Conservation (phyloP, 2,113 vertebrate species). For the Corvus cornix region DNA sequence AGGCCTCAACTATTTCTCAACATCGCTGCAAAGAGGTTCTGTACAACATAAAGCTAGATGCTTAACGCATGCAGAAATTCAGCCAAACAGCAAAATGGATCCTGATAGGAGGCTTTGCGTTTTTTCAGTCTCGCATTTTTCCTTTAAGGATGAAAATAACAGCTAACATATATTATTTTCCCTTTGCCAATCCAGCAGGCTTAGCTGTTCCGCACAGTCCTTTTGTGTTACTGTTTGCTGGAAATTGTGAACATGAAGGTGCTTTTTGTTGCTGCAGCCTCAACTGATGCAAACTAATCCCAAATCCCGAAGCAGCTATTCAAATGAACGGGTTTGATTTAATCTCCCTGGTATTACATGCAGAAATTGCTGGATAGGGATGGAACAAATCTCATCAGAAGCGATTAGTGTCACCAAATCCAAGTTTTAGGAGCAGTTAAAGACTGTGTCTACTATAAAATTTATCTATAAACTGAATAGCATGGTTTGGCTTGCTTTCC, state of each 20-base stretch:
- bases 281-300: slow-evolving; percentile 16
- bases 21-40: background rate
- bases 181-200: background rate
- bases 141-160: background rate
- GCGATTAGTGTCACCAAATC: background rate
- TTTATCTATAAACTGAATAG: background rate
- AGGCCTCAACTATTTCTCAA: background rate
- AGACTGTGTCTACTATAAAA: background rate
- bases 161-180: background rate
- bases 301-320: slow-evolving; percentile 15
- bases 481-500: background rate
- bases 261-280: background rate
- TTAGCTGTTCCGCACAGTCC: background rate
- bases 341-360: background rate
- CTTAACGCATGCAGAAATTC: background rate
- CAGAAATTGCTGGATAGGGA: background rate
- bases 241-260: background rate
- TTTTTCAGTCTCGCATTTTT: background rate
- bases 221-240: background rate
- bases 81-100: background rate
- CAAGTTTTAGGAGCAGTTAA: background rate
- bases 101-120: background rate
- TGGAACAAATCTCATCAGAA: background rate
- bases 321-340: background rate
- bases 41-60: background rate